These are phyloP conservation scores for Eulemur albifrons DNA, from an alignment of 2,797 vertebrate species.

Conservation along the genomic window DNA sequence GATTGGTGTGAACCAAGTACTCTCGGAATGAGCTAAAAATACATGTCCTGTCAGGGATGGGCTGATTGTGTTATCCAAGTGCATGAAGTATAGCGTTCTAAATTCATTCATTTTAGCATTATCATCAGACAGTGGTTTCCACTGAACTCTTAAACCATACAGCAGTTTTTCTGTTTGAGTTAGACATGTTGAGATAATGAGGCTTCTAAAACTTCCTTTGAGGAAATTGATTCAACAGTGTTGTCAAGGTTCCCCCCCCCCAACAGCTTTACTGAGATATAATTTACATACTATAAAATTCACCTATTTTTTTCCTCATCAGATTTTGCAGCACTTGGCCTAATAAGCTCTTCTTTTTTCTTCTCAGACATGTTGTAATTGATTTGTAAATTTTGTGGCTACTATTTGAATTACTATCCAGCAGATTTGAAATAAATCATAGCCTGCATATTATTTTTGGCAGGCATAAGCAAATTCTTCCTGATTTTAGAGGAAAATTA, in stretches of 20 bases:
- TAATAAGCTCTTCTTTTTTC: slow-evolving; percentile 16
- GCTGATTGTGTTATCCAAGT: background rate
- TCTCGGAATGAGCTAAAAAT: background rate
- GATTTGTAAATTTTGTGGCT: slow-evolving; percentile 25
- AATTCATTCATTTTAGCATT: background rate
- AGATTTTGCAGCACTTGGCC: slow-evolving; percentile 29
- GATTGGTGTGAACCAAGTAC: background rate
- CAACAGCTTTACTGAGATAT: background rate
- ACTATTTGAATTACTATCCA: background rate
- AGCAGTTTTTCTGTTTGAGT: background rate
- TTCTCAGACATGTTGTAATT: slow-evolving; percentile 1
- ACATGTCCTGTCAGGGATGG: background rate
- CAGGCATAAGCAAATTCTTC: background rate
- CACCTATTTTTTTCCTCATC: slow-evolving; percentile 7
- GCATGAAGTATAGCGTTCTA: background rate
- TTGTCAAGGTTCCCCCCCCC: background rate
- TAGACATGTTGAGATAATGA: background rate
- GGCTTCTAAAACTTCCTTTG: background rate
- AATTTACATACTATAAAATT: background rate
- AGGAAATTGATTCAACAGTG: background rate
- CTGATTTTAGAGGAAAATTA: background rate
- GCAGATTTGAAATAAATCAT: background rate
- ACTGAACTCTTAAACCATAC: background rate
- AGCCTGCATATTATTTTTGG: slow-evolving; percentile 14
- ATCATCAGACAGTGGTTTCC: background rate